Conservation (phyloP, 2,888 invertebrate species). For the Scaeva pyrastri region DNA sequence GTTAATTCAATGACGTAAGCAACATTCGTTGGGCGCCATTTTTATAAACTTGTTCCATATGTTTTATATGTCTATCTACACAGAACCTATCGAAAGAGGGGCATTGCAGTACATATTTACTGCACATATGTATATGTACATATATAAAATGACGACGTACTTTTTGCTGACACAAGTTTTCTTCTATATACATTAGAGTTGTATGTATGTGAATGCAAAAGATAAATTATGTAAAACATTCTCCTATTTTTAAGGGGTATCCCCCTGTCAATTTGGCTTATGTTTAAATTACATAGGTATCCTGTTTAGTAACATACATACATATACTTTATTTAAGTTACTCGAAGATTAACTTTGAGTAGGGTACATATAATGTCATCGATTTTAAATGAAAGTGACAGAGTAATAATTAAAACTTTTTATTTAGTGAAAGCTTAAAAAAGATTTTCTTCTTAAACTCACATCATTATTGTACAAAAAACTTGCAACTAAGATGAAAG, state of each 20-base stretch:
- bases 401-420: conserved; percentile 23
- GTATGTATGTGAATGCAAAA: neutral
- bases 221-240: neutral
- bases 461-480: too few species aligned
- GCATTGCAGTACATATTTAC: conserved; percentile 27
- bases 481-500: too few species aligned
- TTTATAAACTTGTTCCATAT: neutral
- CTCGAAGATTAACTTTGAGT: conserved; percentile 29
- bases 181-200: too few species aligned
- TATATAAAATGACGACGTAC: too few species aligned
- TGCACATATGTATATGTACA: neutral
- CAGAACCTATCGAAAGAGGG: conserved; percentile 47
- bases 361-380: conserved; percentile 32
- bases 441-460: conserved; percentile 3
- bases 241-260: conserved; percentile 2
- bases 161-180: neutral
- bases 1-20: conserved; percentile 66
- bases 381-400: conserved; percentile 45
- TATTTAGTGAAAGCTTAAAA: conserved; percentile 5
- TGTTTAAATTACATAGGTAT: neutral
- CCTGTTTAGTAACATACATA: neutral
- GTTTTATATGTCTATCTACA: neutral
- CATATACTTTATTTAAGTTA: neutral
- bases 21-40: conserved; percentile 55
- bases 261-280: neutral